Percentiles rank a stretch among this genome's conserved stretches.
Evolutionary conservation across 2,797 vertebrate species (phyloP).

Genomic region (Chelon auratus): DNA sequence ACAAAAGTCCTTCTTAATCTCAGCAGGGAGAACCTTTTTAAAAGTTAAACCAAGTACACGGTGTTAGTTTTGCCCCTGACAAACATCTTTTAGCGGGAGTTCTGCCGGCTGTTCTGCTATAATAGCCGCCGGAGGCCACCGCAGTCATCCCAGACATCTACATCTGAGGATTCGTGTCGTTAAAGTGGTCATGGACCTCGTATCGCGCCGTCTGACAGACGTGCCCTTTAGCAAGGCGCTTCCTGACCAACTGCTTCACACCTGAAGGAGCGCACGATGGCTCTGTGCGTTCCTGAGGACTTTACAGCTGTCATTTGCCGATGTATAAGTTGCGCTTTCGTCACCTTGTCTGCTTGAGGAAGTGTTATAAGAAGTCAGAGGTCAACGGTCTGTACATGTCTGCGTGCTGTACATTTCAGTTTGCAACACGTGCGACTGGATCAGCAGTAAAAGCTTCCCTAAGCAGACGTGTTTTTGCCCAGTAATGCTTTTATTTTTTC

Average conservation of each 20-base stretch:
- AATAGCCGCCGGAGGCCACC: constrained; percentile 33
- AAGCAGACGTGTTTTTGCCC: constrained; percentile 27
- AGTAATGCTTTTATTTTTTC: constrained; percentile 35
- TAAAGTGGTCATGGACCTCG: background rate
- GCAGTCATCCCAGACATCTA: constrained; percentile 6
- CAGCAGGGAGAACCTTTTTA: background rate
- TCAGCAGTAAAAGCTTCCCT: constrained; percentile 39
- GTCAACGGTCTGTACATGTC: constrained; percentile 9
- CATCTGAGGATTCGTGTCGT: constrained; percentile 19
- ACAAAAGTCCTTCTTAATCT: background rate
- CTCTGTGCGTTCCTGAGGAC: background rate
- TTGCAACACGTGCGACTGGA: constrained; percentile 3
- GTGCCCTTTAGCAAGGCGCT: constrained; percentile 51
- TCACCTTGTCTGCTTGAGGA: background rate
- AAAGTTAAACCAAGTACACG: background rate
- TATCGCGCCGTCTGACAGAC: constrained; percentile 33
- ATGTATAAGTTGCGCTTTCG: constrained; percentile 31
- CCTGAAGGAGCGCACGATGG: constrained; percentile 9
- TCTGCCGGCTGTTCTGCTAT: constrained; percentile 44
- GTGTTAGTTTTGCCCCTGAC: background rate
- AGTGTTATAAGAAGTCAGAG: constrained; percentile 23
- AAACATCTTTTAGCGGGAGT: constrained; percentile 5
- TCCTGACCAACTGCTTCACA: constrained; percentile 29
- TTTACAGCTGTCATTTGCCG: background rate
- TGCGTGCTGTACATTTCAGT: background rate